Base-by-base conservation (phyloP, 92 coral and sea anemone species). In the Scolanthus callimorphus region DNA sequence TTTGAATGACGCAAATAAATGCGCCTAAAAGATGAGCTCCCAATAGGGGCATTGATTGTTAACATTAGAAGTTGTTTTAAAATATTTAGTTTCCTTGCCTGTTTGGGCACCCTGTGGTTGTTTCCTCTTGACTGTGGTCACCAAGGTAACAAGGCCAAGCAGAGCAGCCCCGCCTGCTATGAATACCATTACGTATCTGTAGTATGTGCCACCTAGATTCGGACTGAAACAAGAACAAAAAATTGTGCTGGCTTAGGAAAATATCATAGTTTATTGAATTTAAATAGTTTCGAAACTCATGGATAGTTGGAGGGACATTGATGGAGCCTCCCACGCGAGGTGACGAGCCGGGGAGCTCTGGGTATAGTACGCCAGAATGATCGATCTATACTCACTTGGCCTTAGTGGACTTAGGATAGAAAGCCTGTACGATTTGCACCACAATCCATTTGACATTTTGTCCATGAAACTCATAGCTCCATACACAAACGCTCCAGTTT, bases 381-480 rank as follows among this genome's bases (percentile, higher is more conserved):
- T n/a, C n/a, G n/a, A n/a, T n/a, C n/a, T 4, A 6, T 6, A 46
- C 52, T 46, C 22, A 46, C 52, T 11, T 46, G 12, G 52, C 8
- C 11, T 9, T 9, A 21, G 4, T 46, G 11, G 19, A 11, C 23
- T 46, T 73, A 0, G 96, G 95, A 49, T 82, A 84, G 37, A 78
- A 78, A 17, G 77, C 66, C 59, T 90, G 97, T 39, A 90, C 80
- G 29, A 90, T 34, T 57, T 90, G 95, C 26, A 90, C 80, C 29
- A 71, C 90, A 6, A 86, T 70, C 97, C 97, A 73, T 90, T 90
- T 8, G 95, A 83, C 63, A 90, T 68, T 59, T 90, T 90, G 75
- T 90, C 97, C 39, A 90, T 70, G 64, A 90, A 85, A 65, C 97
- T 90, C 97, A 90, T 90, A 0, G 95, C 95, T 20, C 97, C 97